Conservation (phyloP, 2,888 invertebrate species). For the Melipona beecheii region DNA sequence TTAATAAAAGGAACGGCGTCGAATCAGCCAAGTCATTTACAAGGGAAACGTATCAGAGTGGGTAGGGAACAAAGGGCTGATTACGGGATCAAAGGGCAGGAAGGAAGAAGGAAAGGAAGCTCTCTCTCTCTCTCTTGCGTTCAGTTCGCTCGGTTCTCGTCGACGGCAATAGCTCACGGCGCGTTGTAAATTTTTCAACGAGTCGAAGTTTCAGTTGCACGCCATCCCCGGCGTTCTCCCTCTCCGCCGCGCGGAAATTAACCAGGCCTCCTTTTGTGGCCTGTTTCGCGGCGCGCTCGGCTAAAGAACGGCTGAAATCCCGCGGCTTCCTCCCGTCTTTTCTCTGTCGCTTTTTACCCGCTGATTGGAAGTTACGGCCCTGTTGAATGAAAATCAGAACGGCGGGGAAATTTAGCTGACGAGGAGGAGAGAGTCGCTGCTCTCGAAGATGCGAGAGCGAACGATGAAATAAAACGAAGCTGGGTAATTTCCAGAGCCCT, state of each 20-base stretch:
- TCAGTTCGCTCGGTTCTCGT: slow-evolving; percentile 1
- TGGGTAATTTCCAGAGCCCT: neutral
- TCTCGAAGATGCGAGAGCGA: neutral
- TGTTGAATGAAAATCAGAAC: slow-evolving; percentile 31
- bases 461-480: neutral
- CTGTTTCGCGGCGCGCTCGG: slow-evolving; percentile 15
- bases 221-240: slow-evolving; percentile 9
- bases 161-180: slow-evolving; percentile 58
- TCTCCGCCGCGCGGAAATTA: slow-evolving; percentile 60
- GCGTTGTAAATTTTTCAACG: slow-evolving; percentile 67
- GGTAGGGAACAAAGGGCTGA: slow-evolving; percentile 70
- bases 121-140: neutral
- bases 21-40: slow-evolving; percentile 63
- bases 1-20: slow-evolving; percentile 60
- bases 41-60: slow-evolving; percentile 55
- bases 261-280: slow-evolving; percentile 45
- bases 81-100: slow-evolving; percentile 70
- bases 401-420: slow-evolving; percentile 23
- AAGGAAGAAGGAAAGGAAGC: slow-evolving; percentile 44
- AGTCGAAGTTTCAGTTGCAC: slow-evolving; percentile 50
- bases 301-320: slow-evolving; percentile 46
- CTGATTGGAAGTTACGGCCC: slow-evolving; percentile 10
- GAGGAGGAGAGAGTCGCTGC: neutral
- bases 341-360: slow-evolving; percentile 30
- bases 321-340: slow-evolving; percentile 20